Evolutionary conservation across 2,113 vertebrate species (phyloP).

Genomic region (Caracal caracal): DNA sequence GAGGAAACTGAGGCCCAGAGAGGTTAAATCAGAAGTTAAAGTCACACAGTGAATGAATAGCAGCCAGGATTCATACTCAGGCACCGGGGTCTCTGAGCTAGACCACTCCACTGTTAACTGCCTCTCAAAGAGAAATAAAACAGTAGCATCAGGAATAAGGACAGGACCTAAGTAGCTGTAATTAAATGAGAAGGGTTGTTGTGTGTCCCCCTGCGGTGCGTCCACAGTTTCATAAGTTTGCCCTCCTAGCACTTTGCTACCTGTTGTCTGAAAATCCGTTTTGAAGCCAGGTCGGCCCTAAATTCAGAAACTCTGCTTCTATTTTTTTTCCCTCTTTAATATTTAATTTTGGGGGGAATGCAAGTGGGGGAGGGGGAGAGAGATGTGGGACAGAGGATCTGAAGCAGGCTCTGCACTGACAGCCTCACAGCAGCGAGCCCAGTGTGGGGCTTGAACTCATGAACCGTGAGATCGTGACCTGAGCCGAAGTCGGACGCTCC

Average conservation of each 20-base stretch:
- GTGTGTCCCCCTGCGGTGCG: neutral
- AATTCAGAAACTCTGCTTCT: neutral
- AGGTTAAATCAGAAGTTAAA: neutral
- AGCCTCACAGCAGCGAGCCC: no score
- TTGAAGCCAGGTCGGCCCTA: neutral
- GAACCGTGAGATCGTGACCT: no score
- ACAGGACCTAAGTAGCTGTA: neutral
- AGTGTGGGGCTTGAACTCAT: no score
- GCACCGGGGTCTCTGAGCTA: neutral
- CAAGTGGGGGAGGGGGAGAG: no score
- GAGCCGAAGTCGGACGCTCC: no score
- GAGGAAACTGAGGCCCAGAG: neutral
- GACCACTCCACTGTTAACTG: neutral
- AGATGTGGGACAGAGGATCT: no score
- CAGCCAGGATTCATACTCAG: neutral
- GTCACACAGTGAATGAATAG: neutral
- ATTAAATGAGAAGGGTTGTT: neutral
- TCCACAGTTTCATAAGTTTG: neutral
- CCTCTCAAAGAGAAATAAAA: neutral
- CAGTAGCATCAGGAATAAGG: neutral
- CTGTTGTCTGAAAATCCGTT: neutral
- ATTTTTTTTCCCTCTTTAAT: neutral
- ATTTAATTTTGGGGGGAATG: no score
- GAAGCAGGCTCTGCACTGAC: no score
- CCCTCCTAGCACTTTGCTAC: neutral